Percentiles rank a stretch among this genome's conserved stretches.
phyloP scores from a whole-genome alignment of 23 tunicate species.

The Diplosoma virens region DNA sequence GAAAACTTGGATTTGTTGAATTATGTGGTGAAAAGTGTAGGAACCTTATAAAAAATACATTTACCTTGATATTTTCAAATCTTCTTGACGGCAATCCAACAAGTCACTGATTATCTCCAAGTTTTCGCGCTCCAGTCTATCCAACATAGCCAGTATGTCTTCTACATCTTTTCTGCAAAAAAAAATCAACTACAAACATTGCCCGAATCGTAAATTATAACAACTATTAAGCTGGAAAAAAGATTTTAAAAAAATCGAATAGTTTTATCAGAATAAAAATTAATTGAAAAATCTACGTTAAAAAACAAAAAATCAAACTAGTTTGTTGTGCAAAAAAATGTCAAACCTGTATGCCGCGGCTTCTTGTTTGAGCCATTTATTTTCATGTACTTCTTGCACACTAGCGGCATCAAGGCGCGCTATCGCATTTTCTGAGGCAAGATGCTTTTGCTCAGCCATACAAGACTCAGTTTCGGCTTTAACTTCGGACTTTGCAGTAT shows the following conservation, averaged over 20 bases:
- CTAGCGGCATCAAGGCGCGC: conserved; percentile 52
- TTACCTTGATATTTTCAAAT: conserved; percentile 81
- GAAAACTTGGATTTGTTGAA: too few relatives aligned
- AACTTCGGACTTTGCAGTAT: conserved; percentile 69
- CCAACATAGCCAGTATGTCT: conserved; percentile 31
- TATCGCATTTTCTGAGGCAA: conserved; percentile 88
- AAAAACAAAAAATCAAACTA: too few relatives aligned
- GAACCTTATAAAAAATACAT: too few relatives aligned
- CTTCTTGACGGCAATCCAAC: conserved; percentile 77
- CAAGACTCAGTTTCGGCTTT: conserved; percentile 62
- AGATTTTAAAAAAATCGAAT: not conserved
- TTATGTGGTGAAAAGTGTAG: too few relatives aligned
- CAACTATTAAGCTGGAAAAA: not conserved
- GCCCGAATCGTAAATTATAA: not conserved
- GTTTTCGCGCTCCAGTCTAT: conserved; percentile 65
- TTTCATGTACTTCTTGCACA: conserved; percentile 91
- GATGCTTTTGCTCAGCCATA: conserved; percentile 77
- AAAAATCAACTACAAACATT: not conserved
- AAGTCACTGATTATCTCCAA: conserved; percentile 70
- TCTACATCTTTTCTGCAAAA: conserved; percentile 51
- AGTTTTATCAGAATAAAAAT: too few relatives aligned
- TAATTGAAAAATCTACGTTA: too few relatives aligned
- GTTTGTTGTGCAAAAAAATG: not conserved
- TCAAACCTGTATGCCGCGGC: conserved; percentile 72
- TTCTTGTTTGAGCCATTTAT: conserved; percentile 88